Evolutionary conservation across 2,888 invertebrate species (phyloP), one percentile per base, ranked within the genome.

Genomic region (Scotopteryx bipunctaria): DNA sequence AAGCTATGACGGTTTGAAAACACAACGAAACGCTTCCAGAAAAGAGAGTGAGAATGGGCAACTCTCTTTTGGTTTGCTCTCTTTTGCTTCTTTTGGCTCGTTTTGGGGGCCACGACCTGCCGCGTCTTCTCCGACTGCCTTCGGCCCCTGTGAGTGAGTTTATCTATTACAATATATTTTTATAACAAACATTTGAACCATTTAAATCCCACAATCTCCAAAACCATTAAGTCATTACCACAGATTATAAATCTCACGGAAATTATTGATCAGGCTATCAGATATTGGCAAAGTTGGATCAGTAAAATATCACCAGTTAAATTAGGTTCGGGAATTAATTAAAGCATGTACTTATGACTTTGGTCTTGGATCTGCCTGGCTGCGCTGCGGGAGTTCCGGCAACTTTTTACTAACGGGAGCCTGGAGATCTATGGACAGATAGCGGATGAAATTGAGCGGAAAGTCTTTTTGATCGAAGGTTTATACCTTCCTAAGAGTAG

Each of bases 341-440:
- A 71, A 61, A 55, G 56, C 57, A 64, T 56, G 54, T 59, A 52
- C 61, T 63, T 61, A 53, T 36, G 46, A 46, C 41, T 42, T 41
- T 33, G 38, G 14, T 27, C 37, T 36, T 40, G 51, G 42, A 49
- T 57, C 50, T 53, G 46, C 54, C 45, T 61, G 62, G 64, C 67
- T 65, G 54, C 63, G 66, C 64, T 67, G 67, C 64, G 67, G 57
- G 38, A 66, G 63, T 61, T 61, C 45, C 45, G 41, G 50, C 54
- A 80, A 78, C 67, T 77, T 80, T 80, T 81, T 79, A 77, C 66
- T 65, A 68, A 69, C 65, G 72, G 63, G 55, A 23, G 27, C 35
- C 21, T 35, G 9, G 5, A 3, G 14, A 40, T 25, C 14, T 54
- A 4, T 21, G 42, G 6, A 17, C 11, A 38, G 2, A 8, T 5